Percentiles rank a stretch among this genome's conserved stretches.
Evolutionary conservation across 2,797 vertebrate species (phyloP).

Genomic region (Sphenodon punctatus): DNA sequence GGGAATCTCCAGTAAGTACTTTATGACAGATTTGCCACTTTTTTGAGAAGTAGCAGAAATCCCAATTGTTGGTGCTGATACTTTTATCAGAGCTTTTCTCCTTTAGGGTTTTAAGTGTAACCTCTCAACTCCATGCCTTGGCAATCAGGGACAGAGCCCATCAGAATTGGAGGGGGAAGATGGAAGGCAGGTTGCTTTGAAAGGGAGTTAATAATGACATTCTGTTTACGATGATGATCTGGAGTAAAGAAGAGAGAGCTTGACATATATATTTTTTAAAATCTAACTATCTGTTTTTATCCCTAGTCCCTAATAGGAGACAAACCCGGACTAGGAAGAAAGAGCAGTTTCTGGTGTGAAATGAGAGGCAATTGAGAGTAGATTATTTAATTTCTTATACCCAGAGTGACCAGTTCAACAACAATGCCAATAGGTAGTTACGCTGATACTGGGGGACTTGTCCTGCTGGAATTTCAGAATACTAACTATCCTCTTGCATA

Average conservation of each 20-base stretch:
- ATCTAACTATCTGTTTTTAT: neutral
- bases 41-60: constrained; percentile 50
- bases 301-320: neutral
- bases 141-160: neutral
- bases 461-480: neutral
- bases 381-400: neutral
- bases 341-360: neutral
- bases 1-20: constrained; percentile 52
- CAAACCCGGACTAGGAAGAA: fast-evolving
- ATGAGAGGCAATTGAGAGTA: neutral
- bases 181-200: neutral
- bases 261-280: neutral
- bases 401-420: neutral
- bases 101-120: constrained; percentile 22
- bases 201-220: neutral
- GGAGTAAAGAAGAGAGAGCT: neutral
- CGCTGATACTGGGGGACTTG: neutral
- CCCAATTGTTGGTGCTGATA: constrained; percentile 14
- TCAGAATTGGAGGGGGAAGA: neutral
- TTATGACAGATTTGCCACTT: constrained; percentile 44
- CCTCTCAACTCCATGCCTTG: neutral
- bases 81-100: constrained; percentile 33
- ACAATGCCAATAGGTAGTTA: neutral
- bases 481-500: neutral
- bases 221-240: neutral